Conservation (phyloP, 1,140 invertebrate species). For the Aporrectodea caliginosa region DNA sequence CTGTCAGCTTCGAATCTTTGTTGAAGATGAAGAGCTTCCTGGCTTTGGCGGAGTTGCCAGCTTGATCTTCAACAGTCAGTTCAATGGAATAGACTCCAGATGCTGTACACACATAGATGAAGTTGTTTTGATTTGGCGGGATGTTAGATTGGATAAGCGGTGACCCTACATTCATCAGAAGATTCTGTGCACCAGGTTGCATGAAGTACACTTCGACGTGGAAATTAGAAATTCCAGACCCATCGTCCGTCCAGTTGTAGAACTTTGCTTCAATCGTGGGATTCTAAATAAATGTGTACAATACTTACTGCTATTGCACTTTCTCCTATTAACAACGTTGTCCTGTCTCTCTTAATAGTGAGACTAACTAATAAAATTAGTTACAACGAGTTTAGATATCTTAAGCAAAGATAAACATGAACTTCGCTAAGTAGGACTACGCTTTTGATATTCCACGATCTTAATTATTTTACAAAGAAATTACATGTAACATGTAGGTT, state of each 20-base stretch:
- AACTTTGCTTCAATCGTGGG: conserved; percentile 4
- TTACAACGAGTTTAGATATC: too few relatives aligned
- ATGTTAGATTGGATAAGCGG: not conserved
- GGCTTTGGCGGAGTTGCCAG: conserved; percentile 2
- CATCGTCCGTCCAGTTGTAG: conserved; percentile 8
- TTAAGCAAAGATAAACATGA: too few relatives aligned
- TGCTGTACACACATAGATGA: not conserved
- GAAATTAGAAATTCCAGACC: not conserved
- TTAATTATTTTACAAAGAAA: too few relatives aligned
- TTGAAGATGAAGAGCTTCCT: conserved; percentile 22
- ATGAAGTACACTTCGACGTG: conserved; percentile 18
- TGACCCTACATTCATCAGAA: not conserved
- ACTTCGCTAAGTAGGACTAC: too few relatives aligned
- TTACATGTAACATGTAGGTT: too few relatives aligned
- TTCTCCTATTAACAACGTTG: too few relatives aligned
- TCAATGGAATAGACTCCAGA: conserved; percentile 20
- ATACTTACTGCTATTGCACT: too few relatives aligned
- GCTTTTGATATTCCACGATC: too few relatives aligned
- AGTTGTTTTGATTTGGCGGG: not conserved
- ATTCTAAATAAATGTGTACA: too few relatives aligned
- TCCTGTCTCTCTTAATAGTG: too few relatives aligned
- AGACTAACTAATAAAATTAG: too few relatives aligned
- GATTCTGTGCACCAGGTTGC: too few relatives aligned
- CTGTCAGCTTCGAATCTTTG: not conserved
- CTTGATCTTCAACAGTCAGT: conserved; percentile 19